Conservation (phyloP, 2,797 vertebrate species). For the Melanotaenia trifasciata region DNA sequence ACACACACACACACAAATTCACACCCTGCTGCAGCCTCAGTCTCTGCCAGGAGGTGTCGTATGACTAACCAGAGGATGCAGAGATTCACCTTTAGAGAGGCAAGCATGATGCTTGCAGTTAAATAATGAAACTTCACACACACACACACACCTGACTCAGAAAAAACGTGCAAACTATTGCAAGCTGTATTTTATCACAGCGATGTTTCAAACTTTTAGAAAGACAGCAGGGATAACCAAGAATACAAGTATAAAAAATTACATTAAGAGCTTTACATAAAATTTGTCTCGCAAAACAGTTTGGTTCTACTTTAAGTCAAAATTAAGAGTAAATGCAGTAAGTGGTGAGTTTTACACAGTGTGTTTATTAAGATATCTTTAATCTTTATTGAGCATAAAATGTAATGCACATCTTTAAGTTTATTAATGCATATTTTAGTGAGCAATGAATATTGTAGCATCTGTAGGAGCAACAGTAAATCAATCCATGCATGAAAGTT, state of each 20-base stretch:
- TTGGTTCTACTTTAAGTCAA: not conserved
- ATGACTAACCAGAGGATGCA: slow-evolving; percentile 42
- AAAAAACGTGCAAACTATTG: not conserved
- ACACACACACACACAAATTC: slow-evolving; percentile 28
- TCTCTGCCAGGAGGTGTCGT: slow-evolving; percentile 75
- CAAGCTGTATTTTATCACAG: not conserved
- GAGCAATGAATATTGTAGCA: slow-evolving; percentile 53
- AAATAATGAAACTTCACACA: slow-evolving; percentile 15
- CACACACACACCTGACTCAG: slow-evolving; percentile 9
- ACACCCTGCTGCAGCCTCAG: slow-evolving; percentile 59
- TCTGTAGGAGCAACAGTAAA: slow-evolving; percentile 66
- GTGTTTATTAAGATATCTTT: slow-evolving; percentile 9
- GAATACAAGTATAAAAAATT: slow-evolving; percentile 1
- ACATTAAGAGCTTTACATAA: slow-evolving; percentile 1
- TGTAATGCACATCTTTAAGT: slow-evolving; percentile 27
- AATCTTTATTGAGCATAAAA: slow-evolving; percentile 24
- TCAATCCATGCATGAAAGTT: slow-evolving; percentile 76
- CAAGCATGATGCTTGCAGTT: not conserved
- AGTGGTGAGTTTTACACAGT: not conserved
- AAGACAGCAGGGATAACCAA: not conserved
- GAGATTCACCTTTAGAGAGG: slow-evolving; percentile 19
- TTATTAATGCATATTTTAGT: slow-evolving; percentile 48
- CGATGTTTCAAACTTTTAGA: not conserved
- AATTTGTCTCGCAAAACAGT: not conserved
- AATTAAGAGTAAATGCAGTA: not conserved